Conservation (phyloP, 2,888 invertebrate species). For the Tenthredo scrophulariae region DNA sequence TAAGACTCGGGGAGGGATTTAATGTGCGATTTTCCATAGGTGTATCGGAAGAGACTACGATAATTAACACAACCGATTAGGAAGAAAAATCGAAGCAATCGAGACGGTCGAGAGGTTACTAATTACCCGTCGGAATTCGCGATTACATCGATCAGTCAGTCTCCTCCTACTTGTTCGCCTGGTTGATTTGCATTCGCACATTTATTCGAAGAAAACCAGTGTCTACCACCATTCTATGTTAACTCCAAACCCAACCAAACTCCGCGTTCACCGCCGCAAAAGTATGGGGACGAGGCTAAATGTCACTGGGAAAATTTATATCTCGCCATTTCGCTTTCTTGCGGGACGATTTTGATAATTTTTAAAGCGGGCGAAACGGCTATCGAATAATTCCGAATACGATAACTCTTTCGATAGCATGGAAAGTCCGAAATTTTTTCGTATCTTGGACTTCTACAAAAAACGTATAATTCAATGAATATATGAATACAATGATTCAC, state of each 20-base stretch:
- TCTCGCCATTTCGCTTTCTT: not conserved
- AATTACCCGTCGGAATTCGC: slow-evolving; percentile 75
- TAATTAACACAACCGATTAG: slow-evolving; percentile 69
- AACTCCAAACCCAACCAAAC: not conserved
- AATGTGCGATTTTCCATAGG: not conserved
- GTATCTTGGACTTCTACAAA: not conserved
- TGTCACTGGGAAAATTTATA: slow-evolving; percentile 27
- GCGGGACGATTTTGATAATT: not conserved
- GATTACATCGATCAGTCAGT: slow-evolving; percentile 72
- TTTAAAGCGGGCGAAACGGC: not conserved
- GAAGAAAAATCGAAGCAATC: slow-evolving; percentile 75
- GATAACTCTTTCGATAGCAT: not conserved
- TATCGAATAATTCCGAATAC: slow-evolving; percentile 4
- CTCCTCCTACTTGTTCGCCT: slow-evolving; percentile 57
- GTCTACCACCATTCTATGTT: not conserved
- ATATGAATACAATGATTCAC: not conserved
- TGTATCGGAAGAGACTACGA: slow-evolving; percentile 62
- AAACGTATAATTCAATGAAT: not conserved
- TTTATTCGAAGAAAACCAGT: slow-evolving; percentile 45
- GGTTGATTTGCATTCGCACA: slow-evolving; percentile 72
- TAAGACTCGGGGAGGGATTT: not conserved
- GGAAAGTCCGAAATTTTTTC: not conserved
- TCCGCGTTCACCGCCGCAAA: not conserved
- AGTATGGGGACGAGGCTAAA: slow-evolving; percentile 18
- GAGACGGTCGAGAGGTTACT: slow-evolving; percentile 71